Evolutionary conservation across 2,113 vertebrate genomes (phyloP).

Genomic region (Camelus bactrianus): DNA sequence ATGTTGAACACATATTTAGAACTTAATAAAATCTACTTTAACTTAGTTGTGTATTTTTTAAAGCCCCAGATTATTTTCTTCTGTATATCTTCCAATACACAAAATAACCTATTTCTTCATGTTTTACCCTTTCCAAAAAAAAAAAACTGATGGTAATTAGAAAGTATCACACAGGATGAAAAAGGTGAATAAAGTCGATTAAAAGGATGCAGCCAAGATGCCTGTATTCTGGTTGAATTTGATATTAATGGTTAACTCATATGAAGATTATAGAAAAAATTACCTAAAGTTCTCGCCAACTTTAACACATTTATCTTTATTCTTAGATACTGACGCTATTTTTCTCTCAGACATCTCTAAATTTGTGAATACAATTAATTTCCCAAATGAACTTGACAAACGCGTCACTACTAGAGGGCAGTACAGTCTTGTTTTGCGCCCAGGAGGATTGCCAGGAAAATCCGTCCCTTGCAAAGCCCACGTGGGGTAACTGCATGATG

Average conservation of each 20-base stretch:
- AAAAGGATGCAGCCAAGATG: neutral
- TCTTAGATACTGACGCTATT: neutral
- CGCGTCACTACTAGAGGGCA: conserved; percentile 85
- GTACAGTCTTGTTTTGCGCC: conserved; percentile 80
- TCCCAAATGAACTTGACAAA: conserved; percentile 61
- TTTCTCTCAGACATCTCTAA: conserved; percentile 7
- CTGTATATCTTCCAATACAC: neutral
- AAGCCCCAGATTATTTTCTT: neutral
- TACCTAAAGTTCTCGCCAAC: neutral
- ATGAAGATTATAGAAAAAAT: neutral
- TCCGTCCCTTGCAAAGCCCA: conserved; percentile 77
- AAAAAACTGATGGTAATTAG: neutral
- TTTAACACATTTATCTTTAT: conserved; percentile 24
- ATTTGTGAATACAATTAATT: conserved; percentile 53
- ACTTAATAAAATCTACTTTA: conserved; percentile 29
- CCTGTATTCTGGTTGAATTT: neutral
- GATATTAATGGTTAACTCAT: neutral
- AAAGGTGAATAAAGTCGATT: neutral
- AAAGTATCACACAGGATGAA: neutral
- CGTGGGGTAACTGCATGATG: conserved; percentile 69
- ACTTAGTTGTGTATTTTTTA: conserved; percentile 31
- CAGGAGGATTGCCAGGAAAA: conserved; percentile 75
- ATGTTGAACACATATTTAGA: neutral
- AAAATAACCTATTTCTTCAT: neutral
- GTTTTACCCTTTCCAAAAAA: neutral